These are phyloP conservation scores for Gnatocerus cornutus DNA, from an alignment of 2,888 invertebrate species.

Conservation along the genomic window DNA sequence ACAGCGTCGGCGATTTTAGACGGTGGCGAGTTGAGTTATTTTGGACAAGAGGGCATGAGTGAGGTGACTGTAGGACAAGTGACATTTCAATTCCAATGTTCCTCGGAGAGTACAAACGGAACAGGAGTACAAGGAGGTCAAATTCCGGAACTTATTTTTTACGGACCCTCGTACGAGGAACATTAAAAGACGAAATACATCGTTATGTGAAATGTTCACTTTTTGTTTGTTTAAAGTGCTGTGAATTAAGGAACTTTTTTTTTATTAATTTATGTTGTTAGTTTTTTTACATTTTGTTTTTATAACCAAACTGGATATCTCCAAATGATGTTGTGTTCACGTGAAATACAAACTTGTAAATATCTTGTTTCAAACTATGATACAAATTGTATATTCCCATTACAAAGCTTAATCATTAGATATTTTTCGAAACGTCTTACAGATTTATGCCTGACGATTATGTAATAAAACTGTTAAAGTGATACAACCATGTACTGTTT, in stretches of 20 bases:
- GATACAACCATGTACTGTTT: slow-evolving; percentile 34
- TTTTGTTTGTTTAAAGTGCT: slow-evolving; percentile 58
- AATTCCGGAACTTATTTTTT: slow-evolving; percentile 97
- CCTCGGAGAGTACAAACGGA: slow-evolving; percentile 97
- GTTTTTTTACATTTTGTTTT: slow-evolving; percentile 43
- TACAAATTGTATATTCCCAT: slow-evolving; percentile 52
- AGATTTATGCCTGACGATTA: slow-evolving; percentile 48
- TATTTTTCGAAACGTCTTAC: slow-evolving; percentile 63
- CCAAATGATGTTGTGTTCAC: slow-evolving; percentile 59
- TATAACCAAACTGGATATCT: slow-evolving; percentile 54
- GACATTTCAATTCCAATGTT: slow-evolving; percentile 97
- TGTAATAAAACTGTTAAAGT: slow-evolving; percentile 41
- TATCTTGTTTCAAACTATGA: slow-evolving; percentile 47
- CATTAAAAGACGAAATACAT: slow-evolving; percentile 53
- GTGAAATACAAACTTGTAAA: slow-evolving; percentile 46
- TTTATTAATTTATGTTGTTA: slow-evolving; percentile 51
- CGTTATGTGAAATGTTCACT: slow-evolving; percentile 44
- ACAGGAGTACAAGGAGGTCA: slow-evolving; percentile 98
- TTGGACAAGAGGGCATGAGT: slow-evolving; percentile 97
- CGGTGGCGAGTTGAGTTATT: slow-evolving; percentile 95
- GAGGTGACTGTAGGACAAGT: slow-evolving; percentile 95
- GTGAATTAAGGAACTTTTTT: slow-evolving; percentile 55
- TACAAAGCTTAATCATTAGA: slow-evolving; percentile 51
- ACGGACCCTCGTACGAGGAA: slow-evolving; percentile 82
- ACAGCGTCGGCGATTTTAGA: slow-evolving; percentile 97